Base-by-base conservation (phyloP, 2,888 invertebrate genomes). In the Yponomeuta malinellus region DNA sequence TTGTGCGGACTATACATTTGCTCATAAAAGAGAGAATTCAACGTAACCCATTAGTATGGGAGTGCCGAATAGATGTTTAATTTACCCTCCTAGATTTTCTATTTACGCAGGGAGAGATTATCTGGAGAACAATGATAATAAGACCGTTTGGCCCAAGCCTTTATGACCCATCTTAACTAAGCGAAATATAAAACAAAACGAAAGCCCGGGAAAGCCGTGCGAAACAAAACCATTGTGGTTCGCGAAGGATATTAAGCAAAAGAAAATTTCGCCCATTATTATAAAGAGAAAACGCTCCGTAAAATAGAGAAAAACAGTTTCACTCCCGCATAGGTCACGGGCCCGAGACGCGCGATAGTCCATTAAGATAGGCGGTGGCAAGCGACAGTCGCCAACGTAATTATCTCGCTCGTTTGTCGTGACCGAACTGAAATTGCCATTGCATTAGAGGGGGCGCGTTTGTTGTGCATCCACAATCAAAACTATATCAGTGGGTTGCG, bases 321-420 rank as follows among this genome's bases (percentile, higher is more conserved):
- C 90, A 86, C 88, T 85, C 78, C 82, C 79, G 82, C 80, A 77
- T 81, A 81, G 90, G 89, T 91, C 90, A 88, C 83, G 88, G 89
- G 84, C 83, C 81, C 81, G 83, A 89, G 85, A 81, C 77, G 85
- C 77, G 85, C 81, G 90, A 91, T 89, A 82, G 83, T 86, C 83
- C 88, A 89, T 90, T 89, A 88, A 89, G 90, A 90, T 90, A 87
- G 84, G 80, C 78, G 79, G 78, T 78, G 75, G 82, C 81, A 86
- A 85, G 85, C 85, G 87, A 89, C 89, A 87, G 87, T 89, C 86
- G 84, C 85, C 83, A 83, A 63, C 83, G 83, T 86, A 89, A 92
- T 91, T 91, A 89, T 88, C 86, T 86, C 81, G 88, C 83, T 87
- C 83, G 86, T 89, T 89, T 85, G 86, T 90, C 89, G 91, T 90